Percentiles rank a stretch among this genome's conserved stretches.
These are phyloP conservation scores for Nymphalis urticae DNA, from an alignment of 2,888 invertebrate genomes.

Conservation along the genomic window DNA sequence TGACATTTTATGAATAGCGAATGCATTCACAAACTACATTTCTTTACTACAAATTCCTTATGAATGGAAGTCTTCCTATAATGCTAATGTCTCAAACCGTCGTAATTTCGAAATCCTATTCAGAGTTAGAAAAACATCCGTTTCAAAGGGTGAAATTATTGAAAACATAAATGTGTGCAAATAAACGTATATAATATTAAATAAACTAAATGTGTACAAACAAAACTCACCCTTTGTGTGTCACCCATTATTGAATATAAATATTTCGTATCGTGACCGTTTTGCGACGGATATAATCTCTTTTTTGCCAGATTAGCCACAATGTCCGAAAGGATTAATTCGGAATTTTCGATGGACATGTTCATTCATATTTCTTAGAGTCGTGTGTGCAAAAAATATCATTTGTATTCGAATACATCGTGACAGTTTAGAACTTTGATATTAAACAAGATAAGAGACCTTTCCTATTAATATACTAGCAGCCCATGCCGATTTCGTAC, in stretches of 20 bases:
- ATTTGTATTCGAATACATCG: conserved; percentile 15
- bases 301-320: conserved; percentile 49
- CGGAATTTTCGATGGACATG: conserved; percentile 24
- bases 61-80: conserved; percentile 22
- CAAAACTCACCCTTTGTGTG: conserved; percentile 52
- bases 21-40: not conserved
- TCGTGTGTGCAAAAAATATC: conserved; percentile 11
- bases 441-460: not conserved
- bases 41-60: conserved; percentile 3
- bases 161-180: conserved; percentile 66
- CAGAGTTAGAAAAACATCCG: conserved; percentile 67
- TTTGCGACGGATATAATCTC: conserved; percentile 49
- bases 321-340: conserved; percentile 47
- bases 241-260: conserved; percentile 60
- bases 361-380: conserved; percentile 33
- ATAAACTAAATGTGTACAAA: conserved; percentile 71
- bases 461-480: too few species aligned
- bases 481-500: too few species aligned
- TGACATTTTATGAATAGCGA: conserved; percentile 3
- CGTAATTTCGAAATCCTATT: conserved; percentile 51
- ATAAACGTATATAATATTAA: conserved; percentile 57
- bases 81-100: conserved; percentile 36
- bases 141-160: conserved; percentile 55
- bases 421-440: conserved; percentile 10
- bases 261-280: conserved; percentile 61